phyloP scores from a whole-genome alignment of 2,888 invertebrate genomes.

The Empis stercorea region DNA sequence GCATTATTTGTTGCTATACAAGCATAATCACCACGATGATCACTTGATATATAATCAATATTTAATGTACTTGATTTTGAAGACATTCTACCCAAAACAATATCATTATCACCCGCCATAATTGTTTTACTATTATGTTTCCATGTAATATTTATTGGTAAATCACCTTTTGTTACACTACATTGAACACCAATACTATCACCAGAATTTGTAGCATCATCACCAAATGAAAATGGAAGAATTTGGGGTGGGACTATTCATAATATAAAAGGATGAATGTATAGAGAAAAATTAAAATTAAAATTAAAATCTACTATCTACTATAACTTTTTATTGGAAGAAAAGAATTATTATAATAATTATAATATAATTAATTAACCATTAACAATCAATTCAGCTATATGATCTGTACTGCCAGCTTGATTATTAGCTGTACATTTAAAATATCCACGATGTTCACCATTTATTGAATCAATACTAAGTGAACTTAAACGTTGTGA shows the following conservation, averaged over 20 bases:
- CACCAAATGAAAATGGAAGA: conserved; percentile 59
- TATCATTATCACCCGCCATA: conserved; percentile 29
- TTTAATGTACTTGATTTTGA: conserved; percentile 43
- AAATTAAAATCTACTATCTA: not conserved
- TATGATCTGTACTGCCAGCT: conserved; percentile 53
- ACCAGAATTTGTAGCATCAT: conserved; percentile 56
- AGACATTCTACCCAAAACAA: conserved; percentile 32
- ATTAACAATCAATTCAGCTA: conserved; percentile 54
- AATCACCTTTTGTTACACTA: conserved; percentile 47
- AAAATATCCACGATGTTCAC: conserved; percentile 60
- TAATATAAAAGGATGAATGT: not conserved
- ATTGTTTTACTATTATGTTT: conserved; percentile 37
- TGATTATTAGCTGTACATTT: conserved; percentile 57
- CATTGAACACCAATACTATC: conserved; percentile 54
- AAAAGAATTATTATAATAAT: not conserved
- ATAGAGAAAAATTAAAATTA: not conserved
- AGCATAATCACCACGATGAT: conserved; percentile 51
- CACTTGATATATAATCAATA: conserved; percentile 46
- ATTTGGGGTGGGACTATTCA: conserved; percentile 49
- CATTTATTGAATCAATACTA: conserved; percentile 59
- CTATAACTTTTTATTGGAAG: not conserved
- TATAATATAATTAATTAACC: conserved; percentile 35
- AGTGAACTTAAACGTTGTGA: conserved; percentile 54
- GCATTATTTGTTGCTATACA: conserved; percentile 50
- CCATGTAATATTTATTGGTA: conserved; percentile 55